Evolutionary conservation across 1,140 invertebrate genomes (phyloP).

Genomic region (Brachionus rotundiformis): DNA sequence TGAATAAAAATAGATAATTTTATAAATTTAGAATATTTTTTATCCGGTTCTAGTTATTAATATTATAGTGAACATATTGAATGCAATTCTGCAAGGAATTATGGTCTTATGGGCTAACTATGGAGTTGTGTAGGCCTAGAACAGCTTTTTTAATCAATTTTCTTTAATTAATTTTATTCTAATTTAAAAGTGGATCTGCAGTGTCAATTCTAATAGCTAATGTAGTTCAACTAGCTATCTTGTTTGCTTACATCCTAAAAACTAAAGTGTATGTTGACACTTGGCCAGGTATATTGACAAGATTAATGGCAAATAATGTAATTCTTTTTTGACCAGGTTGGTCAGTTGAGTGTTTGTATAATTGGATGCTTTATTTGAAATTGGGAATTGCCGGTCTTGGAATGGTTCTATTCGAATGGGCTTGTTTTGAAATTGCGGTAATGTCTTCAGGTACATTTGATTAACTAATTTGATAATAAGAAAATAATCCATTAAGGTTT

Average conservation of each 20-base stretch:
- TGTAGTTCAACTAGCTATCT: not conserved
- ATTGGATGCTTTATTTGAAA: slow-evolving; percentile 23
- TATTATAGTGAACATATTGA: slow-evolving; percentile 4
- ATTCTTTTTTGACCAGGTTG: not conserved
- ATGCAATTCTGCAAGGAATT: not conserved
- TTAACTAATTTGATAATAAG: not conserved
- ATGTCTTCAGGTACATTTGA: not conserved
- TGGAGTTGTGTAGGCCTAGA: slow-evolving; percentile 4
- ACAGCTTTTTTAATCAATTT: too few species aligned
- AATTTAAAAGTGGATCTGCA: not conserved
- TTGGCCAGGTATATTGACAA: not conserved
- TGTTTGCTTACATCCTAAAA: slow-evolving; percentile 18
- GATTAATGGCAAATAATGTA: too few species aligned
- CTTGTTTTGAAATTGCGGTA: slow-evolving; percentile 40
- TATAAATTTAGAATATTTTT: slow-evolving; percentile 30
- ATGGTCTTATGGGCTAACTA: not conserved
- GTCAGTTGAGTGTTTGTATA: slow-evolving; percentile 28
- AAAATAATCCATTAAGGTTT: not conserved
- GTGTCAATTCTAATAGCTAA: slow-evolving; percentile 2
- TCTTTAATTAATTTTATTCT: too few species aligned
- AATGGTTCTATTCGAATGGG: slow-evolving; percentile 44
- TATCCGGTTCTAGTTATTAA: slow-evolving; percentile 27
- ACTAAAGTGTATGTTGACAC: not conserved
- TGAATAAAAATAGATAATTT: too few species aligned
- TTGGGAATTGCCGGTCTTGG: slow-evolving; percentile 28